Conservation (phyloP, 2,888 invertebrate species). For the Pyrochroa serraticornis region DNA sequence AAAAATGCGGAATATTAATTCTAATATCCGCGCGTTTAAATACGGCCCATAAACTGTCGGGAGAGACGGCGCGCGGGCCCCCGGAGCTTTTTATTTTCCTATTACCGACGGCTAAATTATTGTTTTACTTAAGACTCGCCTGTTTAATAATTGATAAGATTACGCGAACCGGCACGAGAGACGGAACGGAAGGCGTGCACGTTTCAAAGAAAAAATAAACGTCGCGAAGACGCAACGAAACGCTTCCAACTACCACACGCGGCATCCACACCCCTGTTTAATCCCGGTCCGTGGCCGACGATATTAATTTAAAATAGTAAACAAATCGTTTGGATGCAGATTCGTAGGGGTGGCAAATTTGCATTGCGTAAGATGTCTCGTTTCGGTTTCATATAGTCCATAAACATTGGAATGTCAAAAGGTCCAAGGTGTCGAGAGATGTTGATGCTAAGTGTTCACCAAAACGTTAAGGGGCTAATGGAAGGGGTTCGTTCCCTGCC, state of each 20-base stretch:
- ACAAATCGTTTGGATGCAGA: background rate
- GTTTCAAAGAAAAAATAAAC: constrained; percentile 17
- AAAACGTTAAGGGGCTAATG: constrained; percentile 11
- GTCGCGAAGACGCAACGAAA: constrained; percentile 4
- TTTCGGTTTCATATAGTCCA: too few relatives aligned
- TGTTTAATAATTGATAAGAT: constrained; percentile 58
- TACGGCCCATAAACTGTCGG: constrained; percentile 47
- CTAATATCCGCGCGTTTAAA: constrained; percentile 48
- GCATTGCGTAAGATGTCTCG: too few relatives aligned
- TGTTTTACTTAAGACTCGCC: constrained; percentile 57
- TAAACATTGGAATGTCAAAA: background rate
- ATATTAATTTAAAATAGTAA: background rate
- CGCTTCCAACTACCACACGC: constrained; percentile 8
- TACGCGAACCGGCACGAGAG: constrained; percentile 40
- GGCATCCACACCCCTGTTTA: background rate
- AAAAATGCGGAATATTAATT: constrained; percentile 55
- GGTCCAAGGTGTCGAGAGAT: constrained; percentile 1
- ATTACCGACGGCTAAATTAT: constrained; percentile 57
- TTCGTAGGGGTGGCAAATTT: too few relatives aligned
- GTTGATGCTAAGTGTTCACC: constrained; percentile 15
- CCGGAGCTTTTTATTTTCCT: constrained; percentile 54
- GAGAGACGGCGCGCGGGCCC: constrained; percentile 38
- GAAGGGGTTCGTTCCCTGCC: constrained; percentile 7
- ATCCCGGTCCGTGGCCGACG: background rate
- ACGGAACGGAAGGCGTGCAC: constrained; percentile 24